Evolutionary conservation across 2,113 vertebrate genomes (phyloP).

Genomic region (Stercorarius parasiticus): DNA sequence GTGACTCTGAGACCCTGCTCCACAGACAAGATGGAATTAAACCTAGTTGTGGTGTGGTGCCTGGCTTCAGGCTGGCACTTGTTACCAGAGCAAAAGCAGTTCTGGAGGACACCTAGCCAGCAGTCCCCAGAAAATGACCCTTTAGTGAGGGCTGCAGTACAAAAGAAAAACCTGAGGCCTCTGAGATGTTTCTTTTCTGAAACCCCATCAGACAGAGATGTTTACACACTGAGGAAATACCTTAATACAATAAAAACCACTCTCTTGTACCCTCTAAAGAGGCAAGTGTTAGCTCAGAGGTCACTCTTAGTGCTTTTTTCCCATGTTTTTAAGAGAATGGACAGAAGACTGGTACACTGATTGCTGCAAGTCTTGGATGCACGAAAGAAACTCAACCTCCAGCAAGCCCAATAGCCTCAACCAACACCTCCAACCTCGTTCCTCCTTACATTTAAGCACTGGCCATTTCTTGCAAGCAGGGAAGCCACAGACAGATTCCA

Average conservation of each 20-base stretch:
- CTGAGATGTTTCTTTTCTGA: neutral
- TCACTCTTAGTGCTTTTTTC: neutral
- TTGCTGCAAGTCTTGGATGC: neutral
- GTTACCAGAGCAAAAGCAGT: neutral
- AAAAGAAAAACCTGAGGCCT: neutral
- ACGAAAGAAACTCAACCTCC: neutral
- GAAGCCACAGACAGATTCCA: neutral
- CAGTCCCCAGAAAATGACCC: neutral
- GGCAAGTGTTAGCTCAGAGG: neutral
- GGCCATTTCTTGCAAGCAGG: neutral
- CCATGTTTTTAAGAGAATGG: neutral
- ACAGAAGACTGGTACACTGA: neutral
- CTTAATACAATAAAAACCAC: neutral
- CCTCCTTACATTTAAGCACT: neutral
- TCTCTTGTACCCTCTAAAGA: neutral
- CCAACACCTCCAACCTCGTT: neutral
- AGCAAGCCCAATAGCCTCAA: neutral
- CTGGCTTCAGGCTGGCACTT: neutral
- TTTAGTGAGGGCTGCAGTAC: neutral
- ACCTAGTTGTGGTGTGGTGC: accelerated
- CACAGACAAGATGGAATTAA: neutral
- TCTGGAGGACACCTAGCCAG: neutral
- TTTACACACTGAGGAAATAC: neutral
- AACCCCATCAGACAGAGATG: accelerated
- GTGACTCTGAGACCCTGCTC: neutral